Percentiles rank a stretch among this genome's conserved stretches.
Conservation (phyloP, 2,888 invertebrate species). For the Blastobasis adustella region DNA sequence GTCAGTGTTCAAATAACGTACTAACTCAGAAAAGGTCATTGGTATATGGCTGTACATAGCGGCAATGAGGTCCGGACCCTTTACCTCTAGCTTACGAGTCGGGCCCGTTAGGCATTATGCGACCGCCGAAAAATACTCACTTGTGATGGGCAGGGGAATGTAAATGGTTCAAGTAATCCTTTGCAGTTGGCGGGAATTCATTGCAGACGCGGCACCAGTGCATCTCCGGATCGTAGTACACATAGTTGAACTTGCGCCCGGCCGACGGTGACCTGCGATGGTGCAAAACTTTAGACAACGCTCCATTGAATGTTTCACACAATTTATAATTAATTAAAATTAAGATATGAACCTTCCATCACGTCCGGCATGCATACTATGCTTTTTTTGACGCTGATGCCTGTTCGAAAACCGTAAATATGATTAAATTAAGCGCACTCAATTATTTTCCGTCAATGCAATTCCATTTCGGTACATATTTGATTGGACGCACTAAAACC, state of each 20-base stretch:
- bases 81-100: too few relatives aligned
- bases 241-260: constrained; percentile 80
- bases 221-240: constrained; percentile 91
- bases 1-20: not conserved
- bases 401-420: too few relatives aligned
- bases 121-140: constrained; percentile 29
- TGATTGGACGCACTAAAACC: too few relatives aligned
- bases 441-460: too few relatives aligned
- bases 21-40: not conserved
- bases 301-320: not conserved
- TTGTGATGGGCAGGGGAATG: constrained; percentile 86
- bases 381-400: too few relatives aligned
- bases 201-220: constrained; percentile 93
- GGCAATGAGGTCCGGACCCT: too few relatives aligned
- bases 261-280: constrained; percentile 46
- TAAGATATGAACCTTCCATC: too few relatives aligned
- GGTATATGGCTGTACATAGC: not conserved
- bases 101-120: too few relatives aligned
- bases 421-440: too few relatives aligned
- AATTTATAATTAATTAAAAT: too few relatives aligned
- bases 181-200: constrained; percentile 90
- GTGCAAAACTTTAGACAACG: not conserved
- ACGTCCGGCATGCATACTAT: too few relatives aligned
- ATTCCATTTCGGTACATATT: too few relatives aligned
- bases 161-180: constrained; percentile 89